A percentile compares a stretch with the other conserved stretches of the same genome.
These are phyloP conservation scores for Silvanus unidentatus DNA, from an alignment of 2,888 invertebrate genomes.

Conservation along the genomic window DNA sequence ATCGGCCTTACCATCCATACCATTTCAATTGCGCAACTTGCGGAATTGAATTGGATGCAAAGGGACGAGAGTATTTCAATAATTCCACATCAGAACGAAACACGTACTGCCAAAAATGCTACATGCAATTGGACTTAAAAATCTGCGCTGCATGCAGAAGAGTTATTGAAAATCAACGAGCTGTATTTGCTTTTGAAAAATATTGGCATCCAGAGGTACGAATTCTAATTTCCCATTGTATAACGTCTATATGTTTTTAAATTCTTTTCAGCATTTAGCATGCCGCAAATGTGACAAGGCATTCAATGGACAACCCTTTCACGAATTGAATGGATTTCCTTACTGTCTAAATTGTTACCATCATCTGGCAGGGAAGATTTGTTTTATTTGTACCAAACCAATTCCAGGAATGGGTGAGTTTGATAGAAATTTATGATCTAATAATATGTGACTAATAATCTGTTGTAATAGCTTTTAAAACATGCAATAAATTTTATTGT, in stretches of 20 bases:
- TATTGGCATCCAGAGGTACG: slow-evolving; percentile 94
- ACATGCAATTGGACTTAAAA: slow-evolving; percentile 99
- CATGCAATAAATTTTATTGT: slow-evolving; percentile 98
- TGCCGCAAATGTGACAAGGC: too few species aligned
- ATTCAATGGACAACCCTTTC: too few species aligned
- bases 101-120: slow-evolving; percentile 84
- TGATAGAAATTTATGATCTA: neutral
- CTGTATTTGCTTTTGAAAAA: slow-evolving; percentile 96
- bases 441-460: neutral
- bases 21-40: slow-evolving; percentile 96
- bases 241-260: slow-evolving; percentile 15
- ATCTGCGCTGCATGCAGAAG: slow-evolving; percentile 99
- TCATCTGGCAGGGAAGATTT: slow-evolving; percentile 96
- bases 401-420: slow-evolving; percentile 90
- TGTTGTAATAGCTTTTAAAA: slow-evolving; percentile 77
- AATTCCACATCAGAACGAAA: slow-evolving; percentile 41
- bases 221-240: too few species aligned
- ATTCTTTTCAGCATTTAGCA: neutral
- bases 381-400: slow-evolving; percentile 97
- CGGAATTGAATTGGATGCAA: slow-evolving; percentile 87
- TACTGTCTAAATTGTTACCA: slow-evolving; percentile 78
- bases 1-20: slow-evolving; percentile 98
- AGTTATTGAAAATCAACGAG: slow-evolving; percentile 91
- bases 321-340: too few species aligned
- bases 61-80: slow-evolving; percentile 64